phyloP scores from a whole-genome alignment of 2,113 vertebrate species.

The Athene noctua region DNA sequence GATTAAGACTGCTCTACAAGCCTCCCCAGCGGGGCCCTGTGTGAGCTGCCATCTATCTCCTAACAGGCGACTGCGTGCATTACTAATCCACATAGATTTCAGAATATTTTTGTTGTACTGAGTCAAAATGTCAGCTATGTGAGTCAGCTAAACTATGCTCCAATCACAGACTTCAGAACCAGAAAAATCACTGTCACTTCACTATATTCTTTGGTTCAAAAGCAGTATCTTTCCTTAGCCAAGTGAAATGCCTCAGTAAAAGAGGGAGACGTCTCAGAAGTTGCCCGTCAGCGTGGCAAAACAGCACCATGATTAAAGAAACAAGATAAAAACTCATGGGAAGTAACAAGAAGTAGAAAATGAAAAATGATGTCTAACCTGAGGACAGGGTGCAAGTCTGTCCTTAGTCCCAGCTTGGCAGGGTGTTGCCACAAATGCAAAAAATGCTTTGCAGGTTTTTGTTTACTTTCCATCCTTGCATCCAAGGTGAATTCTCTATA shows the following conservation, averaged over 20 bases:
- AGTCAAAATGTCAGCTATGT: conserved; percentile 47
- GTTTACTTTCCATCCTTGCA: not conserved
- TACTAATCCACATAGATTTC: conserved; percentile 44
- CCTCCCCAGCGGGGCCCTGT: not conserved
- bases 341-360: not conserved
- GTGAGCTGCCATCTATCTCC: not conserved
- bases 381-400: not conserved
- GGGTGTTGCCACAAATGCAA: not conserved
- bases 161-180: not conserved
- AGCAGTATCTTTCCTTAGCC: conserved; percentile 8
- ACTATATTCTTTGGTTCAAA: conserved; percentile 15
- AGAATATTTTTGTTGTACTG: conserved; percentile 46
- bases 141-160: conserved; percentile 48
- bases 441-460: not conserved
- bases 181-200: not conserved
- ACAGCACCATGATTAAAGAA: not conserved
- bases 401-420: not conserved
- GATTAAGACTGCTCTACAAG: not conserved
- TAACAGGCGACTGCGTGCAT: not conserved
- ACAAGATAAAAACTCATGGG: not conserved
- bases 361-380: not conserved
- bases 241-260: not conserved
- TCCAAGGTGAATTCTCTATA: not conserved
- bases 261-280: not conserved
- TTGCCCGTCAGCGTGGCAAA: not conserved